Conservation (phyloP, 2,888 invertebrate species). For the Morpho deidamia region DNA sequence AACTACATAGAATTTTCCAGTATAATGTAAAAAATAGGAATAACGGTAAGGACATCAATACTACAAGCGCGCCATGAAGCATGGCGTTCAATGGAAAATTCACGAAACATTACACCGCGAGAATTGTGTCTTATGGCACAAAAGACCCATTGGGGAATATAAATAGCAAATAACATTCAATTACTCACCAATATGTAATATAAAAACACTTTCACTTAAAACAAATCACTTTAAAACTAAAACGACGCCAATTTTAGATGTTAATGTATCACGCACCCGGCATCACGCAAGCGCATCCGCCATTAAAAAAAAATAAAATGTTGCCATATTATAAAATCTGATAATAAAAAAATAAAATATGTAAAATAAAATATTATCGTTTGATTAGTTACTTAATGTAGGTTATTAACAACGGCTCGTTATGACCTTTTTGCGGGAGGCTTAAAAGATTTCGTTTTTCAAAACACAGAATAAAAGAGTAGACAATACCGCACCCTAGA, state of each 20-base stretch:
- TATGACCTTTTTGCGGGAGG: no score
- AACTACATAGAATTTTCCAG: background rate
- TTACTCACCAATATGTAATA: slow-evolving; percentile 26
- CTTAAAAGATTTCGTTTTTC: no score
- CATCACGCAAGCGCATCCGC: slow-evolving; percentile 78
- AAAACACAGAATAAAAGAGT: no score
- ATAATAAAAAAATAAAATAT: no score
- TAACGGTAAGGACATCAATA: slow-evolving; percentile 49
- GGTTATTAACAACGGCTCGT: no score
- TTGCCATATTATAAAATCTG: background rate
- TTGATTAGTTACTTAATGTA: no score
- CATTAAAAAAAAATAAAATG: slow-evolving; percentile 38
- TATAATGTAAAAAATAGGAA: background rate
- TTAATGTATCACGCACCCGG: slow-evolving; percentile 72
- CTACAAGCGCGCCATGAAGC: slow-evolving; percentile 60
- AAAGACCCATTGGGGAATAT: background rate
- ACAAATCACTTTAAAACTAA: slow-evolving; percentile 42
- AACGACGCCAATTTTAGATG: slow-evolving; percentile 63
- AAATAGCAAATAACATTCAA: slow-evolving; percentile 6
- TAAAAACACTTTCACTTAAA: slow-evolving; percentile 14
- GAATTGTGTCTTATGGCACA: slow-evolving; percentile 9
- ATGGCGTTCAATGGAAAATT: slow-evolving; percentile 69
- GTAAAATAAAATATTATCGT: no score
- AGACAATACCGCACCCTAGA: no score
- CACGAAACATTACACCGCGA: slow-evolving; percentile 32